Base-by-base conservation (phyloP, 2,888 invertebrate species). In the Acronicta aceris region DNA sequence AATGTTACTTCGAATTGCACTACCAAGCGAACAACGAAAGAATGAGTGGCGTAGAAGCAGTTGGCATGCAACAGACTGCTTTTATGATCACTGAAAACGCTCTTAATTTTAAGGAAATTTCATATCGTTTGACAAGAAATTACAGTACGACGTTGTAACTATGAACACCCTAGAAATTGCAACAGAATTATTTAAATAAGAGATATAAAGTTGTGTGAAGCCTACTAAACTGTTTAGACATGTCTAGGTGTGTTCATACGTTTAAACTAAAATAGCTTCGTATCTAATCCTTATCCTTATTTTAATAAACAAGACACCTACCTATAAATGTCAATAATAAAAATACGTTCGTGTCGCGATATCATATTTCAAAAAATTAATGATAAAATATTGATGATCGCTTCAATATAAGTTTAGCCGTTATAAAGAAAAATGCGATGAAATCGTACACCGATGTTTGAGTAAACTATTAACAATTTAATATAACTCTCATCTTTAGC, bases 341-440 rank as follows among this genome's bases (percentile, higher is more conserved):
- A 38, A 38, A 38, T 38, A 71, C 59, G 48, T 33, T 69, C 59
- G 52, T 57, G 59, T 65, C 53, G 40, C 54, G 50, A 69, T 78
- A 74, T 74, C 65, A 69, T 66, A 72, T 78, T 76, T 66, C 71
- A 45, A 66, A 71, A 33, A 70, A 64, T 57, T 41, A 63, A 76
- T 65, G 17, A 51, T 70, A 59, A 74, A 64, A 69, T 74, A 73
- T 70, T 58, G 67, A 68, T 62, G 66, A 50, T 56, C 54, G 63
- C 58, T 67, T 55, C 45, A 50, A 65, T 63, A 61, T 50, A 60
- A 55, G 61, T 58, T 75, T 61, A 53, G 53, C 56, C 27, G 53
- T 63, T 63, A 21, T 21, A 21, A 3, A 60, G 57, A 73, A 76
- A 71, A 65, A 73, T 63, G 42, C n/a, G 45, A 62, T 64, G 59